A percentile compares a stretch with the other conserved stretches of the same genome.
Evolutionary conservation across 2,888 invertebrate species (phyloP).

Genomic region (Philopedon plagiatum): DNA sequence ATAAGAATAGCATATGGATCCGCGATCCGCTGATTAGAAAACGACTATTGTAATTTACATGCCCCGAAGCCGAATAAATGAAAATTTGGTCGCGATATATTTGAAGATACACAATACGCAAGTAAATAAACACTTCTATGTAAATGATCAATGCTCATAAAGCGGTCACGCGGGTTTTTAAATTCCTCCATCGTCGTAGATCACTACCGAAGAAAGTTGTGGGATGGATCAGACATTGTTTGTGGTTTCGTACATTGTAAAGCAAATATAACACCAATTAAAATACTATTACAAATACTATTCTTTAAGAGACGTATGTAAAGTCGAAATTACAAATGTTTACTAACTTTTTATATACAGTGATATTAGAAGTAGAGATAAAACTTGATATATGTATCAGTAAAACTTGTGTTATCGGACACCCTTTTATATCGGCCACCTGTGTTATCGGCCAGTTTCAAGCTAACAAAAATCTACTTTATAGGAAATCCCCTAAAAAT

Average conservation of each 20-base stretch:
- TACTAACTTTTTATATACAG: no score
- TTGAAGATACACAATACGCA: neutral
- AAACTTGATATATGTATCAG: no score
- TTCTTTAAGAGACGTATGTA: no score
- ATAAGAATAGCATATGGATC: no score
- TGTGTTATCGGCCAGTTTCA: no score
- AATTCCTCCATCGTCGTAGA: slow-evolving; percentile 7
- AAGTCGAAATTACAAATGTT: no score
- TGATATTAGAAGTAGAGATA: no score
- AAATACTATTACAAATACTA: no score
- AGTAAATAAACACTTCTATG: neutral
- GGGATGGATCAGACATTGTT: slow-evolving; percentile 14
- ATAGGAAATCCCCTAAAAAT: no score
- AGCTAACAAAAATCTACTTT: no score
- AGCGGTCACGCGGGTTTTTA: neutral
- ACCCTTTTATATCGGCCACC: no score
- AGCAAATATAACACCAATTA: neutral
- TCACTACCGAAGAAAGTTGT: slow-evolving; percentile 11
- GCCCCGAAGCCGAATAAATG: neutral
- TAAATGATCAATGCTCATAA: neutral
- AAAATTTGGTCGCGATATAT: neutral
- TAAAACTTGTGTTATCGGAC: no score
- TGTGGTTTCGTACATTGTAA: neutral
- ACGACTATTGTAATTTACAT: neutral
- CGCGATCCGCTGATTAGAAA: neutral